Percentiles rank a stretch among this genome's conserved stretches.
Evolutionary conservation across 2,797 vertebrate genomes (phyloP).

Genomic region (Esox masquinongy): DNA sequence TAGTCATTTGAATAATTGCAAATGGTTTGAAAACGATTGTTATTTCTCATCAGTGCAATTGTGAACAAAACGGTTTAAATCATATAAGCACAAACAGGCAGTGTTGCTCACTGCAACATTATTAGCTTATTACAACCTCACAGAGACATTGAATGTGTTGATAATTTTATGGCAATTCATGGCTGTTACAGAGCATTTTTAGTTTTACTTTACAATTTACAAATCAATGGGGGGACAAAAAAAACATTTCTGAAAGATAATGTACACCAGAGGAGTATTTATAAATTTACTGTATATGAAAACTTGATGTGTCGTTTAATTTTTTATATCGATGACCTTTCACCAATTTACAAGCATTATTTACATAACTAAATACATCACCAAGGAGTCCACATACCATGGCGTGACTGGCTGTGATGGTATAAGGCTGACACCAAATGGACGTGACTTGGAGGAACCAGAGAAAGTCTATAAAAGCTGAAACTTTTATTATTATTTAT

Average conservation of each 20-base stretch:
- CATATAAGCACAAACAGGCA: neutral
- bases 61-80: neutral
- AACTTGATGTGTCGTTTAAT: neutral
- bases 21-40: neutral
- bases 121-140: too few relatives aligned
- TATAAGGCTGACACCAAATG: conserved; percentile 65
- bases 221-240: too few relatives aligned
- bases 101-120: too few relatives aligned
- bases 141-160: too few relatives aligned
- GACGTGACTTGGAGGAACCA: conserved; percentile 53
- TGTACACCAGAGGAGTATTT: neutral
- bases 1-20: conserved; percentile 3
- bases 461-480: conserved; percentile 64
- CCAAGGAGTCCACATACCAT: conserved; percentile 68
- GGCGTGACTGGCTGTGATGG: conserved; percentile 75
- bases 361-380: conserved; percentile 70
- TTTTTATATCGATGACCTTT: conserved; percentile 57
- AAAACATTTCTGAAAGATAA: neutral
- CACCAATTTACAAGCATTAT: conserved; percentile 59
- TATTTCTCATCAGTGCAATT: neutral
- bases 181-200: too few relatives aligned
- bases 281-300: neutral
- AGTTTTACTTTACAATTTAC: too few relatives aligned
- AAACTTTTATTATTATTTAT: conserved; percentile 80
- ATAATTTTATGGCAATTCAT: too few relatives aligned